Evolutionary conservation across 2,113 vertebrate genomes (phyloP), one percentile per base, ranked within the genome.

Genomic region (Ciconia maguari): DNA sequence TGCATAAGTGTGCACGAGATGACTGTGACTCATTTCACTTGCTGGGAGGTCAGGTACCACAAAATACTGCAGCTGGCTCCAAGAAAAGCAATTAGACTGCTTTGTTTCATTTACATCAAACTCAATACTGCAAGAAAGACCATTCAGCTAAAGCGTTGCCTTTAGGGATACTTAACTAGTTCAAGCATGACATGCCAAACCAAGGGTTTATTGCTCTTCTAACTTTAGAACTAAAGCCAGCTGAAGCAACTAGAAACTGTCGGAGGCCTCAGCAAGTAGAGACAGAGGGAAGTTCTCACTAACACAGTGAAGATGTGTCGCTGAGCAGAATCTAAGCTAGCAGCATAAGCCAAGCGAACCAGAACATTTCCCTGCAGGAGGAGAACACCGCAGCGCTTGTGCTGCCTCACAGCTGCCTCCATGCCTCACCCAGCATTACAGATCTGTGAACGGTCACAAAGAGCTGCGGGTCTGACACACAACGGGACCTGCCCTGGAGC

Each of bases 401-500:
- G 7, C 18, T 15, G 9, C 41, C 26, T 19, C n/a, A 4, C 49
- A 34, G 1, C 48, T n/a, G 29, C 52, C 52, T 44, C 14, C 3
- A 0, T 13, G 34, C n/a, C 27, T 38, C 34, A 7, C 51, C n/a
- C 22, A 2, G 19, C 44, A 1, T 2, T 2, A 7, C 0, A 1
- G 55, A 11, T 9, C 19, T 6, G 22, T 18, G 5, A 5, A 1
- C 1, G 9, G 44, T 9, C 36, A 42, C 57, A 38, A 38, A 9
- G 38, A 38, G 38, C 21, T 16, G 11, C n/a, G 25, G 58, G 16
- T 15, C 36, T 42, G 26, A 32, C 10, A 4, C 6, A 1, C 6
- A 6, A 13, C 16, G 5, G 8, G n/a, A 10, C 16, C 16, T 20
- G 13, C 27, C 38, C 38, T 16, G 62, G 30, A 20, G 41, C 38